phyloP scores from a whole-genome alignment of 1,140 invertebrate species.

The Brachionus angularis region DNA sequence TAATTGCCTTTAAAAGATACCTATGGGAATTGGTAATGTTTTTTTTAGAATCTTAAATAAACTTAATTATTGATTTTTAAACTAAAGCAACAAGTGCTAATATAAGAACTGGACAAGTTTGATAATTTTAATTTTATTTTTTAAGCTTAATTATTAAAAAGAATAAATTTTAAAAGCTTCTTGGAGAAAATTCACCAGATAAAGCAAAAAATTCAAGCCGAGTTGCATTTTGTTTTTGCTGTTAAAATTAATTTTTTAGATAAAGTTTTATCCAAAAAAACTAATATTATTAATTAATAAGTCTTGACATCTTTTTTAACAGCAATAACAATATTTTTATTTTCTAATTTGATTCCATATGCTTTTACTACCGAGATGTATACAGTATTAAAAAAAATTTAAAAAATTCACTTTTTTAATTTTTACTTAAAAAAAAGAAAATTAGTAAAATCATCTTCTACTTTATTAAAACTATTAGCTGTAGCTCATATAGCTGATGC shows the following conservation, averaged over 20 bases:
- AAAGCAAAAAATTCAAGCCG: background rate
- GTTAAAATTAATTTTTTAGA: background rate
- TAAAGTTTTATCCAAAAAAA: background rate
- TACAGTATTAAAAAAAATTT: background rate
- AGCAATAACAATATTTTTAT: background rate
- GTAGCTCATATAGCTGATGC: slow-evolving; percentile 9
- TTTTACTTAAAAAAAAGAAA: background rate
- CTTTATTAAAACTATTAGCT: background rate
- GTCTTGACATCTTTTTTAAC: background rate
- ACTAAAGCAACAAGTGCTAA: slow-evolving; percentile 15
- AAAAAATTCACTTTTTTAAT: background rate
- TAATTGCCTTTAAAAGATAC: no score
- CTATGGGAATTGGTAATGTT: slow-evolving; percentile 11
- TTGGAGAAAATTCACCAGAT: background rate
- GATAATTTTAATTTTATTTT: background rate
- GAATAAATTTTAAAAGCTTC: background rate
- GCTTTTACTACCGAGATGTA: slow-evolving; percentile 6
- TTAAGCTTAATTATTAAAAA: slow-evolving; percentile 1
- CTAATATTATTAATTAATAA: background rate
- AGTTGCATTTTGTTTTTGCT: background rate
- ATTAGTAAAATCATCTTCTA: background rate
- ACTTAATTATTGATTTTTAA: background rate
- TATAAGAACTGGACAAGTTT: slow-evolving; percentile 8
- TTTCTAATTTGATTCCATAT: background rate
- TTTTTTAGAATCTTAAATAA: background rate